Percentiles rank a stretch among this genome's conserved stretches.
Evolutionary conservation across 2,113 vertebrate genomes (phyloP).

Genomic region (Rhynchomys soricoides): DNA sequence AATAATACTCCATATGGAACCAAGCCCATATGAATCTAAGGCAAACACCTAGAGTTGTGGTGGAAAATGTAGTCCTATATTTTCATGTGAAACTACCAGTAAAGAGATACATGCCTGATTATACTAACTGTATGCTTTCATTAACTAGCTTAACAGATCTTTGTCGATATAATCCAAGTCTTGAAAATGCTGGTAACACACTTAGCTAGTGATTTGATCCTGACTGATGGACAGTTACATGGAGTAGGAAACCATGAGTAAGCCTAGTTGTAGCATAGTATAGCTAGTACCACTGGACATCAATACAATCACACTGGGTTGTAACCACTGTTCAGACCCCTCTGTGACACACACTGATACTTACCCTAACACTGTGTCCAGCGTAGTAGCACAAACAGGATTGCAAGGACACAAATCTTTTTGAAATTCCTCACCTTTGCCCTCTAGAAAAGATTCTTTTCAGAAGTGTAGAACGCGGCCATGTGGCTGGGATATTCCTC

Average conservation of each 20-base stretch:
- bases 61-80: neutral
- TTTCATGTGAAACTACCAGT: neutral
- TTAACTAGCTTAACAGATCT: neutral
- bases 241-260: neutral
- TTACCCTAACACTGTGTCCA: neutral
- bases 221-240: neutral
- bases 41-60: conserved; percentile 1
- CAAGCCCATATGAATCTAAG: neutral
- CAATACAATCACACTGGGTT: neutral
- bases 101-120: neutral
- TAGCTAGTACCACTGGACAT: neutral
- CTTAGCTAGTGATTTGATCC: neutral
- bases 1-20: neutral
- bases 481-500: neutral
- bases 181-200: neutral
- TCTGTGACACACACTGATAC: accelerated
- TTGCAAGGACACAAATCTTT: neutral
- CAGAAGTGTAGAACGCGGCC: neutral
- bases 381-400: neutral
- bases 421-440: neutral
- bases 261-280: neutral
- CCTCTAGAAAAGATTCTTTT: neutral
- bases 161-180: neutral
- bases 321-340: neutral
- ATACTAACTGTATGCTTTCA: neutral